Conservation (phyloP, 2,113 vertebrate species). For the Ceuthmochares aereus region DNA sequence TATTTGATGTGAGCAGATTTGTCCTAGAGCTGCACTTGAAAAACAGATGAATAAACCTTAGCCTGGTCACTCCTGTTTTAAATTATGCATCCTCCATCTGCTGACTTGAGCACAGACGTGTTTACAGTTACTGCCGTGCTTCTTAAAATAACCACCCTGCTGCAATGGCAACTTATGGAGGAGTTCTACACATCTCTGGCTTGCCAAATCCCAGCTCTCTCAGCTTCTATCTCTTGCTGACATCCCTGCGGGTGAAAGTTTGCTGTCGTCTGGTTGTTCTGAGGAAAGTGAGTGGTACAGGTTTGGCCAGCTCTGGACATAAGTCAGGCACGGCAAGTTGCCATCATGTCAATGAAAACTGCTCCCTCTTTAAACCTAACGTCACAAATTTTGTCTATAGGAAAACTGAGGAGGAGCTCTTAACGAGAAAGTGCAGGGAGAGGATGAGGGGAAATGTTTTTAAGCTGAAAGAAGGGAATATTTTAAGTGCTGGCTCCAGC, state of each 20-base stretch:
- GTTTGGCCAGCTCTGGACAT: background rate
- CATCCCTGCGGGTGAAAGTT: background rate
- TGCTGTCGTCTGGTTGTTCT: background rate
- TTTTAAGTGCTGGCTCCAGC: no score
- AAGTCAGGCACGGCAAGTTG: background rate
- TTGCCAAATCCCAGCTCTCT: background rate
- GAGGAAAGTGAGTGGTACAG: background rate
- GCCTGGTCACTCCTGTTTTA: conserved; percentile 36
- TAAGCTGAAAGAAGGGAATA: no score
- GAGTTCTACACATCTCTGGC: background rate
- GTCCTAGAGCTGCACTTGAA: background rate
- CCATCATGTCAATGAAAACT: background rate
- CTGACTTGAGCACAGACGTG: background rate
- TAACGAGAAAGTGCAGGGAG: no score
- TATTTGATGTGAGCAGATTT: background rate
- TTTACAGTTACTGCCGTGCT: background rate
- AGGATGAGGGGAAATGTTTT: no score
- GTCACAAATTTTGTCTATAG: background rate
- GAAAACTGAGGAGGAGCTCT: no score
- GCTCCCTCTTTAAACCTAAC: background rate
- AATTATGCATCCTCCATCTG: conserved; percentile 64
- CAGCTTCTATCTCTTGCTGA: background rate
- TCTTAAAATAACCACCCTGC: conserved; percentile 1
- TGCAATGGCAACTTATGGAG: background rate
- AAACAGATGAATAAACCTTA: conserved; percentile 22